Base-by-base conservation (phyloP, 2,797 vertebrate genomes). In the Cirrhinus molitorella region DNA sequence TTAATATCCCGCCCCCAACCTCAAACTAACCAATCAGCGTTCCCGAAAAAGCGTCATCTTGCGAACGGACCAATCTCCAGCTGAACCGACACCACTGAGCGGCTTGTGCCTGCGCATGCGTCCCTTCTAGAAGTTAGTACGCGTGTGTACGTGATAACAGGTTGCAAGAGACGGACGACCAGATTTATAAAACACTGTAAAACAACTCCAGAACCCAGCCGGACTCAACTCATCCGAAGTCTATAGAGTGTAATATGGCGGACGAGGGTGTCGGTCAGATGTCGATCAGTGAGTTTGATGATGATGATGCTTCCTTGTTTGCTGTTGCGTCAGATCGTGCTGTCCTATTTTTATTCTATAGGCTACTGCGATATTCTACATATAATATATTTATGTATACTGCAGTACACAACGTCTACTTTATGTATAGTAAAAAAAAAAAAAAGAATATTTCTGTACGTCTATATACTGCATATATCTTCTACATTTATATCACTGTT, bases 221-320 rank as follows among this genome's bases (percentile, higher is more conserved):
- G 43, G 55, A 65, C 40, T 49, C 57, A 21, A 13, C 43, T 75
- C 59, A 3, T 10, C 45, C 11, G 21, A 4, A 31, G 17, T 7
- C 25, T 9, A 10, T 0, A 43, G 43, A 43, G n/a, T 31, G 5
- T 2, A 65, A 19, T 2, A 82, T 82, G 80, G 80, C 80, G 21
- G 80, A 13, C 45, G 19, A 87, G 78, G 8, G 63, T 9, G 59
- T 81, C 21, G 87, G 65, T 14, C 6, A 86, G 43, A 63, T 90
- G 14, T 85, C 90, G 7, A 78, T 89, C 9, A 53, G 91, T 91
- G 72, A 87, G 90, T 88, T 23, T 34, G 61, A 47, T 16, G 16
- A n/a, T 31, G 25, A 37, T 16, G 12, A 53, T 4, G 31, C 31
- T 34, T 34, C 2, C 31, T 34, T 34, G 4, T 34, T 34, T 34